Evolutionary conservation across 2,113 vertebrate genomes (phyloP).

Genomic region (Tetraodon nigroviridis): DNA sequence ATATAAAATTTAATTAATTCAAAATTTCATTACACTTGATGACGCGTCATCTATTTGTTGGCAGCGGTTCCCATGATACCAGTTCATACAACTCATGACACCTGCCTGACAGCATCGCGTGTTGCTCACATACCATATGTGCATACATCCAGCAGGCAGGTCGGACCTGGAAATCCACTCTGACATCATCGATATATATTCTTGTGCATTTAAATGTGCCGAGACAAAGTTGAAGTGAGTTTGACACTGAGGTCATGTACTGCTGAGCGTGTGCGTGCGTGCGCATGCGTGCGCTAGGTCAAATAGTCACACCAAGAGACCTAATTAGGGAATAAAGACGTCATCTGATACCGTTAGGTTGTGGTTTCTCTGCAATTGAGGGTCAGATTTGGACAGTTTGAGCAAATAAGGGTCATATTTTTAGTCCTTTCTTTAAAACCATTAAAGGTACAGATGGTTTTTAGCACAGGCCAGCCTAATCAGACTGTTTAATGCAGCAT

Average conservation of each 20-base stretch:
- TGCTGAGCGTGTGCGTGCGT: background rate
- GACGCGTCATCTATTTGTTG: no score
- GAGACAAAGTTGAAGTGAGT: background rate
- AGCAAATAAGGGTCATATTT: no score
- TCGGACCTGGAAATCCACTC: background rate
- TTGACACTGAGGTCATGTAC: constrained; percentile 6
- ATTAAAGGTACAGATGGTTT: no score
- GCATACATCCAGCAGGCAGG: background rate
- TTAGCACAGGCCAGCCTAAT: no score
- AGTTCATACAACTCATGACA: no score
- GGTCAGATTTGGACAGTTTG: background rate
- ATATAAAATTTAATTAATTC: no score
- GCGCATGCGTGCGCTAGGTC: background rate
- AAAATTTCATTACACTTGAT: no score
- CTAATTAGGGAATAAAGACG: constrained; percentile 29
- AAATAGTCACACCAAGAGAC: constrained; percentile 13
- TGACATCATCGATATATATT: background rate
- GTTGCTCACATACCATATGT: no score
- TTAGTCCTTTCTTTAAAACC: no score
- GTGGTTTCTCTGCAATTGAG: background rate
- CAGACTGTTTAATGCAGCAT: no score
- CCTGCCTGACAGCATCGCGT: no score
- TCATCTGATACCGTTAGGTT: background rate
- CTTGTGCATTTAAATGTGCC: constrained; percentile 10
- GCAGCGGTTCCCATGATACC: no score